Base-by-base conservation (phyloP, 2,113 vertebrate genomes). In the Zosterops pallidus region DNA sequence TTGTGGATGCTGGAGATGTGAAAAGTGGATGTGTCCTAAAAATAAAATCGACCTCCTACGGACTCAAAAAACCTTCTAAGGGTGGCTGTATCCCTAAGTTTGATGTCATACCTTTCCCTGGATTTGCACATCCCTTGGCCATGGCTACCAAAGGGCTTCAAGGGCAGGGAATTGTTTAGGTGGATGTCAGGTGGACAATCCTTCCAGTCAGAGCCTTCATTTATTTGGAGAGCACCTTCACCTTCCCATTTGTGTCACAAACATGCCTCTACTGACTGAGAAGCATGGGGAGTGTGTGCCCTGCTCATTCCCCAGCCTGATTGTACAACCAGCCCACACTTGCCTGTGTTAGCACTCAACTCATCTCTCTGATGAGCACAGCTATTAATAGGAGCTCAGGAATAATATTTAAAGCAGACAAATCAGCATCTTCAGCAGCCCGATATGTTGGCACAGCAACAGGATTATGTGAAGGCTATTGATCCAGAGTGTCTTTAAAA, bases 91-190 rank as follows among this genome's bases (percentile, higher is more conserved):
- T 39, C 56, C 35, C 63, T 9, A 12, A 10, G 14, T 52, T 20
- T 49, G 49, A 21, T 31, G 41, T 13, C 46, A 39, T 0, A 8
- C 2, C 3, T 56, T 70, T 62, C 56, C 18, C 47, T 76, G 47
- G 7, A 37, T 16, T 75, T 53, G 37, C 8, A 24, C 9, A n/a
- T 24, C 2, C 25, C 53, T 49, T 53, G 57, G 70, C 14, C 1
- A 24, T 0, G 1, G 25, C 7, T 37, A 1, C 9, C 57, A 57
- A 37, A 37, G 37, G 37, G 16, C 2, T 83, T 35, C 19, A 44
- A 42, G 28, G 60, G 18, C 31, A 23, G 9, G 24, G 22, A 18
- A 11, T 12, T 33, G 8, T 44, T 80, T 15, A 28, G 20, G 9
- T 44, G 39, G 42, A 35, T 29, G 20, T 21, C 68, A 42, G 39